Percentiles rank a stretch among this genome's conserved stretches.
Evolutionary conservation across 92 coral and sea anemone genomes (phyloP).

Genomic region (Actinernus sp.): DNA sequence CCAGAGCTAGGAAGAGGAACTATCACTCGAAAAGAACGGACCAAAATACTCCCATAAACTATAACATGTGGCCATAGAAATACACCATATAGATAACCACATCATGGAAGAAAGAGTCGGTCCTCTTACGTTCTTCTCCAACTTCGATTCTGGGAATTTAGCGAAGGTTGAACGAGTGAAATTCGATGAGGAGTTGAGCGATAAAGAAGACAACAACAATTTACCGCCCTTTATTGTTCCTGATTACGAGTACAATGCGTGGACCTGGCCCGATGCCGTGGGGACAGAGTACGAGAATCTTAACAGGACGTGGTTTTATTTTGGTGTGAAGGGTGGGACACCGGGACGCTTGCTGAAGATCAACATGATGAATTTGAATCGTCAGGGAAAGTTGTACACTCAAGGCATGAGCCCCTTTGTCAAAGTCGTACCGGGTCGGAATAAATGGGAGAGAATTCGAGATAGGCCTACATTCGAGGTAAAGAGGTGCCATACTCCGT

Average conservation of each 20-base stretch:
- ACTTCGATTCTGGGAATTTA: constrained; percentile 97
- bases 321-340: constrained; percentile 93
- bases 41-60: neutral
- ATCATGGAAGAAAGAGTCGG: constrained; percentile 93
- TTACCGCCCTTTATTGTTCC: constrained; percentile 44
- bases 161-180: constrained; percentile 90
- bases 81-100: neutral
- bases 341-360: constrained; percentile 83
- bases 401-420: constrained; percentile 97
- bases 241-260: constrained; percentile 91
- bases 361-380: constrained; percentile 90
- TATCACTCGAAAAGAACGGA: neutral
- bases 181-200: constrained; percentile 58
- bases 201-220: constrained; percentile 44
- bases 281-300: constrained; percentile 87
- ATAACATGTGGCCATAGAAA: neutral
- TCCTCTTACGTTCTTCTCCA: constrained; percentile 92
- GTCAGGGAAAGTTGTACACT: constrained; percentile 91
- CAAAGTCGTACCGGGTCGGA: constrained; percentile 80
- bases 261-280: constrained; percentile 98
- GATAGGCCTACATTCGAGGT: constrained; percentile 95
- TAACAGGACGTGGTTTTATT: constrained; percentile 97
- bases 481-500: too few relatives aligned
- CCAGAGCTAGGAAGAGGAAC: neutral
- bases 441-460: constrained; percentile 95